Evolutionary conservation across 2,888 invertebrate species (phyloP), one percentile per base, ranked within the genome.

Genomic region (Dryocosmus kuriphilus): DNA sequence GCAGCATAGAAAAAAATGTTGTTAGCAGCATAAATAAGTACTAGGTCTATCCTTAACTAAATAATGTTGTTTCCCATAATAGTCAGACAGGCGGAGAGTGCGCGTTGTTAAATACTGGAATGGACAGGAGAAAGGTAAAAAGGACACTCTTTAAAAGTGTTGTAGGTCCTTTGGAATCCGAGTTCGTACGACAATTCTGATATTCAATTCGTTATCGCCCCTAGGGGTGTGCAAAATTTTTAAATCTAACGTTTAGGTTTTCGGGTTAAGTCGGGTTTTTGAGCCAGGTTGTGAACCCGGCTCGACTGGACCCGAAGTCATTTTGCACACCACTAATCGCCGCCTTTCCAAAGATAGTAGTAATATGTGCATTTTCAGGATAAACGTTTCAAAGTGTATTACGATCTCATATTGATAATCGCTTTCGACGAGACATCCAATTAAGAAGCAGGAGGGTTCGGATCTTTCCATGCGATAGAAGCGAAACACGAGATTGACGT

Each of bases 1-100:
- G 88, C 94, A 94, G 90, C 93, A 93, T 86, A 90, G 89, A 83
- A 91, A 90, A 85, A 90, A 89, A 85, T 91, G 91, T 86, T 91
- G 91, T 91, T 91, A 91, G 89, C 90, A 83, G 80, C 78, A 83
- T 85, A 67, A 77, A 77, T 77, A 77, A 78, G 76, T 81, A 83
- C 77, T 83, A 83, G 80, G 79, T 81, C 82, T 79, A 80, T 77
- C 82, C 63, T 77, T 82, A 80, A 83, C 82, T 78, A 79, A 75
- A 46, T 80, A 80, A 85, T 84, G 85, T 84, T 85, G 83, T 88
- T 86, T 86, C 83, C 85, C 79, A 81, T 82, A 82, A 83, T 82
- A 85, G 85, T 80, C 82, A 80, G 84, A 79, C 84, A 85, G 84
- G 85, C 84, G 84, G 83, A 83, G 82, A 85, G 83, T 82, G 80